Conservation (phyloP, 2,113 vertebrate species). For the Pao palembangensis region DNA sequence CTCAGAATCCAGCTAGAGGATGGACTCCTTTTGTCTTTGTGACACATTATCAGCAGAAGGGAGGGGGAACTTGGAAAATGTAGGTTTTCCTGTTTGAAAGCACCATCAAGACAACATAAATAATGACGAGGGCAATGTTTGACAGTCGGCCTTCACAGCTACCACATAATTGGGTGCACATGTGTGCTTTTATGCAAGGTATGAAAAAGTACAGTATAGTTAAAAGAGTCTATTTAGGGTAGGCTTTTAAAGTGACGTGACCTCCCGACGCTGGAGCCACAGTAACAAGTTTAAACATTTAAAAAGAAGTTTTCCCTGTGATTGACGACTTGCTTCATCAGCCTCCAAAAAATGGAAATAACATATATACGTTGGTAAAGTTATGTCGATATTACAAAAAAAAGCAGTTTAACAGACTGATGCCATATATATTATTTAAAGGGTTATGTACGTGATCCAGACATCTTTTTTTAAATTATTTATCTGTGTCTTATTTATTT, state of each 20-base stretch:
- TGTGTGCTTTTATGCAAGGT: neutral
- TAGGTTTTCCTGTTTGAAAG: neutral
- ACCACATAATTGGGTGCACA: neutral
- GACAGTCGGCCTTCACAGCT: slow-evolving; percentile 9
- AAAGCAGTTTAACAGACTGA: slow-evolving; percentile 34
- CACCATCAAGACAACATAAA: slow-evolving; percentile 16
- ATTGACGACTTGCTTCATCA: slow-evolving; percentile 27
- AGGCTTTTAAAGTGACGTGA: neutral
- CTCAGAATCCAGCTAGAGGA: slow-evolving; percentile 51
- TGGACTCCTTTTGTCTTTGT: slow-evolving; percentile 45
- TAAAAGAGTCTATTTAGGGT: neutral
- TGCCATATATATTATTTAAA: neutral
- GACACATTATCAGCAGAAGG: slow-evolving; percentile 13
- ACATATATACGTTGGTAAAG: slow-evolving; percentile 22
- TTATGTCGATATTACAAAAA: slow-evolving; percentile 5
- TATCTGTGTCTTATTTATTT: slow-evolving; percentile 22
- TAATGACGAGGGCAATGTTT: slow-evolving; percentile 7
- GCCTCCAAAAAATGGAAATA: slow-evolving; percentile 18
- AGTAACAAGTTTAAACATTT: no score
- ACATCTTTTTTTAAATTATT: slow-evolving; percentile 38
- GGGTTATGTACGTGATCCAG: slow-evolving; percentile 9
- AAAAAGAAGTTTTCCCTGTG: no score
- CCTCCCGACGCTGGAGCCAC: neutral
- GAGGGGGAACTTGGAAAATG: neutral
- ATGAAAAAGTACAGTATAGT: neutral